These are phyloP conservation scores for Heterotilapia buettikoferi DNA, from an alignment of 2,113 vertebrate species.

Conservation along the genomic window DNA sequence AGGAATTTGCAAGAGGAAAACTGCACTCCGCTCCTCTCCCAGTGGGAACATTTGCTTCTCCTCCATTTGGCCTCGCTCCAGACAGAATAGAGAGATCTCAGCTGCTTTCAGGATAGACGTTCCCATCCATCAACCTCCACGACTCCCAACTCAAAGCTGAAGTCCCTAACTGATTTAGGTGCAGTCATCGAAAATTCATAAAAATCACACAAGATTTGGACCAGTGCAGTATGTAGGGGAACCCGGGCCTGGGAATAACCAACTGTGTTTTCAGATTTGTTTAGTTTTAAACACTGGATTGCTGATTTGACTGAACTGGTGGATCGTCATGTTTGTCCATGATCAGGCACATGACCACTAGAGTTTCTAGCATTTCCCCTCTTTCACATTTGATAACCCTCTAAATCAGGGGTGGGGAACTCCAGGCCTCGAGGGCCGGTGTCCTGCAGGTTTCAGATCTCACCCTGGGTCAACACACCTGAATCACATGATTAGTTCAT, in stretches of 20 bases:
- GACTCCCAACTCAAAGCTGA: not conserved
- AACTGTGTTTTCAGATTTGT: not conserved
- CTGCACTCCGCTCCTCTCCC: constrained; percentile 29
- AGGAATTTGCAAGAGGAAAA: constrained; percentile 53
- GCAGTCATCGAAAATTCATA: not conserved
- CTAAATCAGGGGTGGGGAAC: not conserved
- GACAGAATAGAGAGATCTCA: constrained; percentile 41
- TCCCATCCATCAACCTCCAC: constrained; percentile 15
- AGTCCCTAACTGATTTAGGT: not conserved
- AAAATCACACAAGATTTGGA: rapidly evolving
- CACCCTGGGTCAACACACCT: rapidly evolving
- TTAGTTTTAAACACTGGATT: not conserved
- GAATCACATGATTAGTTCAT: rapidly evolving
- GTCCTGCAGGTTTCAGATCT: not conserved
- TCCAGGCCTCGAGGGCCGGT: not conserved
- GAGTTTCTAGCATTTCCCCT: not conserved
- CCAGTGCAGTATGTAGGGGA: not conserved
- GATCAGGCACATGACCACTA: not conserved
- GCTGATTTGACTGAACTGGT: not conserved
- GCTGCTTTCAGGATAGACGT: constrained; percentile 30
- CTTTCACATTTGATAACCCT: not conserved
- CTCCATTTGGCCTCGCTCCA: constrained; percentile 43
- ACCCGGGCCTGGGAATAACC: not conserved
- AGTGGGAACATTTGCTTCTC: constrained; percentile 48
- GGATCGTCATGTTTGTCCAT: not conserved